Evolutionary conservation across 2,113 vertebrate genomes (phyloP), one percentile per base, ranked within the genome.

Genomic region (Sula dactylatra): DNA sequence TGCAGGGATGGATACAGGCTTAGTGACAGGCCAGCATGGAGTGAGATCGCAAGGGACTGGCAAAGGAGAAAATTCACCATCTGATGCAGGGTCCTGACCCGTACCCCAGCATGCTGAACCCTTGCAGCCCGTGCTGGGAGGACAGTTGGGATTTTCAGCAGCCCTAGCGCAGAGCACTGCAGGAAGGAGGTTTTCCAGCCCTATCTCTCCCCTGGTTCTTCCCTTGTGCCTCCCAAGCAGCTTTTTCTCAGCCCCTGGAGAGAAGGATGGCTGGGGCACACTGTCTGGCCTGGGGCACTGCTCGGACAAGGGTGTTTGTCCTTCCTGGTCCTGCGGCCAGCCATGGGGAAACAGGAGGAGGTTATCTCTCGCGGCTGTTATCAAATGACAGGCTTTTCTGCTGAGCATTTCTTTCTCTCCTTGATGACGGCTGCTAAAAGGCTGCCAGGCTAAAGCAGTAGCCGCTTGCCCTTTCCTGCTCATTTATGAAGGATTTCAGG

Each of bases 361-460:
- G 82, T 54, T 44, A 21, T 86, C 74, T 71, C 67, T 81, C 0
- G 1, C 1, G 2, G 58, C 5, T 34, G 26, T 62, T 93, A 80
- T 93, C 90, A 50, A 77, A 74, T 93, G 77, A 70, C 90, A 71
- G 50, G 67, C 15, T 86, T 88, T 97, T 96, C 76, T 86, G 94
- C 88, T 93, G 94, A 95, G 67, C 55, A 1, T 12, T 22, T 56
- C 27, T 74, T 90, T 93, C 77, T 90, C 42, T 73, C 82, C 54
- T 38, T 42, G 82, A 90, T 66, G 66, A 70, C 2, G 54, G 73
- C 93, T 78, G 85, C 76, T 83, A 55, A 88, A 93, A 86, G 88
- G 82, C 85, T 83, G 79, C 55, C 80, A 73, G 92, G 67, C 71
- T 19, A 62, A 49, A 58, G 50, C 3, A 13, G 66, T 27, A 90